phyloP scores from a whole-genome alignment of 1,140 invertebrate genomes.

The Plectus sambesii region DNA sequence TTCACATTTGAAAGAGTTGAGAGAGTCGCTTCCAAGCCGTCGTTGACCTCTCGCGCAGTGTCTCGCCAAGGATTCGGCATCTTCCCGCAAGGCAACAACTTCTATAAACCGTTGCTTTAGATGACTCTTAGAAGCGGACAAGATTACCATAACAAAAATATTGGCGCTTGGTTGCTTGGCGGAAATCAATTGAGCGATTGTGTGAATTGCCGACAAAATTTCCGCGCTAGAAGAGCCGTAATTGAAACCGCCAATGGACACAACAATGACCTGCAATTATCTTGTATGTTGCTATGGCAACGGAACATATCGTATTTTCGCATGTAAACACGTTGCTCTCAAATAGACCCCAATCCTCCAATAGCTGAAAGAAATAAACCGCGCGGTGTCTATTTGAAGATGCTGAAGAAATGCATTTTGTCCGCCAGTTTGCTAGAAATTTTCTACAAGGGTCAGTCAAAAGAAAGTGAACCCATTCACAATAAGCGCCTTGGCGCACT shows the following conservation, averaged over 20 bases:
- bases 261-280: constrained; percentile 61
- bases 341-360: no score
- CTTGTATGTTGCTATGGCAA: not conserved
- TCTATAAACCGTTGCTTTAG: constrained; percentile 6
- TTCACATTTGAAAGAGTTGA: no score
- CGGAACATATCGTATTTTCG: no score
- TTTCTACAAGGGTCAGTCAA: constrained; percentile 44
- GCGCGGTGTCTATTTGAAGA: no score
- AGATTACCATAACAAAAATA: constrained; percentile 18
- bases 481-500: constrained; percentile 23
- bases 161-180: constrained; percentile 12
- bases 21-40: constrained; percentile 12
- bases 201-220: constrained; percentile 2
- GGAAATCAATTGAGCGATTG: constrained; percentile 4
- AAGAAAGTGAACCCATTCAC: constrained; percentile 17
- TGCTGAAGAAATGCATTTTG: no score
- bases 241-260: constrained; percentile 77
- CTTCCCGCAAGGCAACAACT: constrained; percentile 15
- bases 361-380: no score
- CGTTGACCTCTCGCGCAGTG: constrained; percentile 16
- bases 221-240: constrained; percentile 48
- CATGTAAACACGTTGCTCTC: no score
- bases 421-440: no score
- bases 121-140: not conserved
- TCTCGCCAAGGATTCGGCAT: constrained; percentile 6